A percentile compares a stretch with the other conserved stretches of the same genome.
phyloP scores from a whole-genome alignment of 1,140 invertebrate species.

The Caenorhabditis briggsae region DNA sequence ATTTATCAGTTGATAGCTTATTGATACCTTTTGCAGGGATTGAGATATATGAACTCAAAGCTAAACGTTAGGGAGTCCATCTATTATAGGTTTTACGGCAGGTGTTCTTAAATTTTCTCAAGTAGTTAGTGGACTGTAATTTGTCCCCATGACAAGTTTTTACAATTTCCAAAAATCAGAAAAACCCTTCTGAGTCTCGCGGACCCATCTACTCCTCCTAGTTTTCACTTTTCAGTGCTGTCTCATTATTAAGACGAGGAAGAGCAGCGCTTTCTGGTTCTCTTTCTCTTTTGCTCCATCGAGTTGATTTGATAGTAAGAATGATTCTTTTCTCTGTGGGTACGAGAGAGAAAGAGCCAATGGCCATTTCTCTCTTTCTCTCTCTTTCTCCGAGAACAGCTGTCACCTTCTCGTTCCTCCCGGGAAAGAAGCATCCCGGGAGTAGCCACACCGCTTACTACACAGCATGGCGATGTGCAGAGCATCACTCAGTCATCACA shows the following conservation, averaged over 20 bases:
- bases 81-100: too few relatives aligned
- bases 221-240: background rate
- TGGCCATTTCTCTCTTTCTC: constrained; percentile 34
- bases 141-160: too few relatives aligned
- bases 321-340: background rate
- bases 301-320: constrained; percentile 20
- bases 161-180: too few relatives aligned
- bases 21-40: too few relatives aligned
- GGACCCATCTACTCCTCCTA: background rate
- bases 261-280: background rate
- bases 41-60: too few relatives aligned
- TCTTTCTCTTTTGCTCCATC: background rate
- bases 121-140: too few relatives aligned
- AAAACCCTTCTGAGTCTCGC: too few relatives aligned
- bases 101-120: too few relatives aligned
- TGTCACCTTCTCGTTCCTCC: constrained; percentile 41
- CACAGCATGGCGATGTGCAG: background rate
- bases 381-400: constrained; percentile 29
- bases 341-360: constrained; percentile 11
- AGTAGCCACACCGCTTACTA: constrained; percentile 30
- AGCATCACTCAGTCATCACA: background rate
- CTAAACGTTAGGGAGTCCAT: too few relatives aligned
- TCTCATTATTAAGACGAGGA: constrained; percentile 22
- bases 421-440: constrained; percentile 3
- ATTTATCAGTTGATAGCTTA: too few relatives aligned